A percentile compares a stretch with the other conserved stretches of the same genome.
Evolutionary conservation across 2,888 invertebrate genomes (phyloP).

Genomic region (Scrobipalpa costella): DNA sequence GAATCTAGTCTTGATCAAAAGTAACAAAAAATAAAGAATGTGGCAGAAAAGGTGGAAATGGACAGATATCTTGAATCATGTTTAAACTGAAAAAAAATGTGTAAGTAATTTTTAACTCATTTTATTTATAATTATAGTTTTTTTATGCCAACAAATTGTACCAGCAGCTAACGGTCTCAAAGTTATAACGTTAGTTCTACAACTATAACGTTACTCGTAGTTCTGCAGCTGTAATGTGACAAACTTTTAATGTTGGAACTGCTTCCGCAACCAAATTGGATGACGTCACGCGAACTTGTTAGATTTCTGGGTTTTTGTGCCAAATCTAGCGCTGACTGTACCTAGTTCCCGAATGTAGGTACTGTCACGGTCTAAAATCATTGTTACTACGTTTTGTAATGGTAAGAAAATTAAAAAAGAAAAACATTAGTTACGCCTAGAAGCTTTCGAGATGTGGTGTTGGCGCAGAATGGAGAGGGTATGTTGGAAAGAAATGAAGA

Average conservation of each 20-base stretch:
- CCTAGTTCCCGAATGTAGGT: neutral
- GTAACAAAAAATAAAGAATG: no score
- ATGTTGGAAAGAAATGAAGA: no score
- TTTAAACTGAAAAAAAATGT: no score
- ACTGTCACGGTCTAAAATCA: neutral
- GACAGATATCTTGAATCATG: no score
- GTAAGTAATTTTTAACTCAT: no score
- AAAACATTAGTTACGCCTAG: no score
- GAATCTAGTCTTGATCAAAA: no score
- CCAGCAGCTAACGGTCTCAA: constrained; percentile 1
- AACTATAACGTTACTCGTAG: neutral
- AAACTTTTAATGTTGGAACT: constrained; percentile 7
- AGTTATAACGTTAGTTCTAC: constrained; percentile 14
- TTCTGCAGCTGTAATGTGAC: constrained; percentile 8
- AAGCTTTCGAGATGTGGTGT: no score
- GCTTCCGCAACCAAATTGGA: constrained; percentile 13
- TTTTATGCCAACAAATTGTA: constrained; percentile 8
- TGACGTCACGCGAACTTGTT: constrained; percentile 3
- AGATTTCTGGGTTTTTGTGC: constrained; percentile 8
- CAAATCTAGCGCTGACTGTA: neutral
- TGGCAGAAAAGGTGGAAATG: no score
- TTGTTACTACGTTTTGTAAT: neutral
- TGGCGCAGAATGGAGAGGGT: no score
- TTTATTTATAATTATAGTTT: no score
- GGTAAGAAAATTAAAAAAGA: no score